A percentile compares a stretch with the other conserved stretches of the same genome.
Conservation (phyloP, 2,888 invertebrate species). For the Orthonychiurus folsomi region DNA sequence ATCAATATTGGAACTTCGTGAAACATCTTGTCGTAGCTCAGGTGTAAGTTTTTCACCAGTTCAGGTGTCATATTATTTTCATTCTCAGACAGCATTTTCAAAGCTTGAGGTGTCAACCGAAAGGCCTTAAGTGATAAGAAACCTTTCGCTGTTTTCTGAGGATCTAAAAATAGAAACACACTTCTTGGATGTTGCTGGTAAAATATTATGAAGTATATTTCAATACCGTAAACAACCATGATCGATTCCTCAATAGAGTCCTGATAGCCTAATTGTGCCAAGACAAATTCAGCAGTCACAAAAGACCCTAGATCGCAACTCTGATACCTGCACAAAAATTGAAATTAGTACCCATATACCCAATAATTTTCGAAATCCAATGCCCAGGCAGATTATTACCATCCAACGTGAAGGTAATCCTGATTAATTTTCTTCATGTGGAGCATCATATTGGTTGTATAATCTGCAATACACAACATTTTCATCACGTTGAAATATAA, state of each 20-base stretch:
- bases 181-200: conserved; percentile 13
- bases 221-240: conserved; percentile 90
- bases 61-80: conserved; percentile 81
- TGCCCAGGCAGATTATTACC: too few species aligned
- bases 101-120: conserved; percentile 88
- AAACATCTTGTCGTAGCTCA: conserved; percentile 88
- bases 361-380: too few species aligned
- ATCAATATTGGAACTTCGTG: conserved; percentile 94
- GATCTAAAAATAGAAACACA: too few species aligned
- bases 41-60: conserved; percentile 72
- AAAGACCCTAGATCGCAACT: conserved; percentile 97
- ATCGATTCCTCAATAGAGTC: conserved; percentile 97
- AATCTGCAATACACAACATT: too few species aligned
- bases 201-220: too few species aligned
- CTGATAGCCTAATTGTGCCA: conserved; percentile 97
- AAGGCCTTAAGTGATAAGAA: conserved; percentile 92
- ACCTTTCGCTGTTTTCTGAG: conserved; percentile 89
- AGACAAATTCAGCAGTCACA: conserved; percentile 80
- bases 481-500: too few species aligned
- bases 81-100: conserved; percentile 87
- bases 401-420: conserved; percentile 97
- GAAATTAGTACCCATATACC: too few species aligned
- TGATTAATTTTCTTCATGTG: conserved; percentile 88
- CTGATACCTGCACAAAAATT: too few species aligned
- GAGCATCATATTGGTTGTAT: conserved; percentile 92